A percentile compares a stretch with the other conserved stretches of the same genome.
Evolutionary conservation across 2,113 vertebrate species (phyloP).

Genomic region (Hydrolagus affinis): DNA sequence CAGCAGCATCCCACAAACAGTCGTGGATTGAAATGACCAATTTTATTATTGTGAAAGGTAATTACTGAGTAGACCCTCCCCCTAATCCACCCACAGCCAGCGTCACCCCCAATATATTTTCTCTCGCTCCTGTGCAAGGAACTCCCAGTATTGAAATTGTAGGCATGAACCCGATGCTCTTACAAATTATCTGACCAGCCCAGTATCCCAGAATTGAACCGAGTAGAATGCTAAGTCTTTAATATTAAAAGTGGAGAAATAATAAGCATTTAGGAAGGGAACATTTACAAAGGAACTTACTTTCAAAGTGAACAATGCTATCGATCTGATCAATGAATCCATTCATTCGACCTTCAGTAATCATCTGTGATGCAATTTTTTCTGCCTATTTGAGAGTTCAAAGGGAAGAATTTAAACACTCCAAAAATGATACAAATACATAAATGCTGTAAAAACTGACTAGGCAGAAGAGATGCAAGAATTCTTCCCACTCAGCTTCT

Average conservation of each 20-base stretch:
- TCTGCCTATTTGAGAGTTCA: conserved; percentile 65
- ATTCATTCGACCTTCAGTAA: conserved; percentile 97
- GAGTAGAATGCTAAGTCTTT: neutral
- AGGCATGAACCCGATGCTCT: neutral
- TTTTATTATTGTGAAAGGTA: neutral
- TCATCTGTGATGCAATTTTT: conserved; percentile 98
- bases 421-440: too few relatives aligned
- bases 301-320: conserved; percentile 96
- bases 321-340: conserved; percentile 98
- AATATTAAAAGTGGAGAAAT: neutral
- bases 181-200: neutral
- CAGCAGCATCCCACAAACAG: too few relatives aligned
- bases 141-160: neutral
- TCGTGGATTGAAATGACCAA: too few relatives aligned
- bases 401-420: neutral
- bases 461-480: too few relatives aligned
- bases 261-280: neutral
- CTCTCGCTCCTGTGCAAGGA: neutral
- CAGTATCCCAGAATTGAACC: neutral
- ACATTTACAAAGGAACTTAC: conserved; percentile 58
- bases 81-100: too few relatives aligned
- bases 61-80: conserved; percentile 35
- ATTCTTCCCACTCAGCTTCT: too few relatives aligned
- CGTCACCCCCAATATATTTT: too few relatives aligned
- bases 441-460: too few relatives aligned